Conservation (phyloP, 2,888 invertebrate genomes). For the Mythimna pallens region DNA sequence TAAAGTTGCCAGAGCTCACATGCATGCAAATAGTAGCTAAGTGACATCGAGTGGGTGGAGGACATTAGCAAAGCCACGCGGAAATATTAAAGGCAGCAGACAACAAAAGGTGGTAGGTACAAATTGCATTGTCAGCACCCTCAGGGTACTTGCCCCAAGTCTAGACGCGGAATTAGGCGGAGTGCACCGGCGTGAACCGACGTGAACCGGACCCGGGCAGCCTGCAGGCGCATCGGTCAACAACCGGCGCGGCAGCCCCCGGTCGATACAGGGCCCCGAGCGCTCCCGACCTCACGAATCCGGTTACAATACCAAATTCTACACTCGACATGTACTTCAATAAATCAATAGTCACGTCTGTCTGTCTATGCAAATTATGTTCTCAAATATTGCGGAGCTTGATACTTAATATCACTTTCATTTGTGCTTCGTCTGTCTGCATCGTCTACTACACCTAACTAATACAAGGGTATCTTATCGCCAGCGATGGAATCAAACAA, state of each 20-base stretch:
- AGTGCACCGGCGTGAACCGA: conserved; percentile 58
- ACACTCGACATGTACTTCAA: conserved; percentile 21
- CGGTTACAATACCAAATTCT: conserved; percentile 43
- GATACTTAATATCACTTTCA: background rate
- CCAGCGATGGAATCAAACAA: background rate
- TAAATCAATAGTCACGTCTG: conserved; percentile 22
- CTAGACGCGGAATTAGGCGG: conserved; percentile 77
- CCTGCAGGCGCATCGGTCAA: conserved; percentile 67
- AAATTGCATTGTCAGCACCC: conserved; percentile 60
- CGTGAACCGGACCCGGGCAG: conserved; percentile 55
- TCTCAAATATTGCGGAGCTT: background rate
- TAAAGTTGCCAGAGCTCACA: conserved; percentile 31
- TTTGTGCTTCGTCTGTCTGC: conserved; percentile 2
- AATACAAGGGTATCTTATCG: background rate
- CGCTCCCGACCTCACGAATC: conserved; percentile 34
- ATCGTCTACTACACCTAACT: background rate
- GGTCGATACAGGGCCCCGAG: conserved; percentile 64
- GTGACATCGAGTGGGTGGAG: conserved; percentile 31
- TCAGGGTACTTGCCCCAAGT: conserved; percentile 73
- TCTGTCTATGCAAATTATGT: conserved; percentile 26
- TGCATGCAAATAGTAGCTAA: conserved; percentile 24
- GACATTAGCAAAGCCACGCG: conserved; percentile 27
- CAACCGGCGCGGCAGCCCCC: conserved; percentile 66
- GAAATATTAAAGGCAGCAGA: conserved; percentile 58
- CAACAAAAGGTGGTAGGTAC: conserved; percentile 69